These are phyloP conservation scores for Andrena camellia DNA, from an alignment of 2,888 invertebrate genomes.

Conservation along the genomic window DNA sequence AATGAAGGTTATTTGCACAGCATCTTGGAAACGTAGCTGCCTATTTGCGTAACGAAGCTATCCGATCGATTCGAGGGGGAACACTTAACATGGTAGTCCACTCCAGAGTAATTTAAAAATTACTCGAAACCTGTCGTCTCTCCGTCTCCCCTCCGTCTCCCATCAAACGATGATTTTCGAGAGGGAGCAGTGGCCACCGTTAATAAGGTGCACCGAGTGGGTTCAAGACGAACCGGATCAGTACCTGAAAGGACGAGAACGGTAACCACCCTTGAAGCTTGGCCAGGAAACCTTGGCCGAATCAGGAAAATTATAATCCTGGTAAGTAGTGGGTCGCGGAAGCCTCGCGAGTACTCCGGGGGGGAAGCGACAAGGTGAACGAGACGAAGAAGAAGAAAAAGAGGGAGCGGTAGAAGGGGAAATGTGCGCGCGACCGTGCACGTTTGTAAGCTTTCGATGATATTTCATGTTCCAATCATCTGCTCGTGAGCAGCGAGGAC, in stretches of 20 bases:
- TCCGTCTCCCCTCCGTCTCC: slow-evolving; percentile 33
- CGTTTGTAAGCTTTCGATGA: not conserved
- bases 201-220: slow-evolving; percentile 69
- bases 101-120: slow-evolving; percentile 30
- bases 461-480: not conserved
- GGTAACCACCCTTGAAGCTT: slow-evolving; percentile 39
- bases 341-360: slow-evolving; percentile 7
- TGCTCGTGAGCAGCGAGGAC: not conserved
- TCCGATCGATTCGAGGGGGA: slow-evolving; percentile 8
- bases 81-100: not conserved
- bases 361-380: not conserved
- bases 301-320: slow-evolving; percentile 74
- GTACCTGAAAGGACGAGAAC: slow-evolving; percentile 20
- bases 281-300: slow-evolving; percentile 67
- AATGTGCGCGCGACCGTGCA: not conserved
- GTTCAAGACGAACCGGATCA: slow-evolving; percentile 44
- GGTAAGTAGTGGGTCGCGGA: slow-evolving; percentile 60
- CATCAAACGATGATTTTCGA: slow-evolving; percentile 61
- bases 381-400: slow-evolving; percentile 4
- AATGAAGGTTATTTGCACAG: not conserved
- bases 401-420: not conserved
- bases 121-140: slow-evolving; percentile 14
- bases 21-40: not conserved
- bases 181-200: slow-evolving; percentile 30
- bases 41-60: slow-evolving; percentile 6